A percentile compares a stretch with the other conserved stretches of the same genome.
Evolutionary conservation across 2,888 invertebrate genomes (phyloP).

Genomic region (Eubasilissa splendida): DNA sequence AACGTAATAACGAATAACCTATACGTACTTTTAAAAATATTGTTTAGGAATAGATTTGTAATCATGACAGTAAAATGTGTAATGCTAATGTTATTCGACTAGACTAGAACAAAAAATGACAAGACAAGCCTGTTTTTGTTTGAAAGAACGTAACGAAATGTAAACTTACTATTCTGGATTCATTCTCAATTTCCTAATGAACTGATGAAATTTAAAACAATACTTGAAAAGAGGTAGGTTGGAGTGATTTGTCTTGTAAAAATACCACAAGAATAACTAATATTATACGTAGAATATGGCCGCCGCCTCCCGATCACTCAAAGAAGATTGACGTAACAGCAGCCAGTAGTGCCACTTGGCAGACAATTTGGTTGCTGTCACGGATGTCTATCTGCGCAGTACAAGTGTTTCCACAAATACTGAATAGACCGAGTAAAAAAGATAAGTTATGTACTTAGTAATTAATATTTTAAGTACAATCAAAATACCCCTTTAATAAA

Average conservation of each 20-base stretch:
- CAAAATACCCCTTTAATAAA: neutral
- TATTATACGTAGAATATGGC: conserved; percentile 55
- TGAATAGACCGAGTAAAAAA: conserved; percentile 20
- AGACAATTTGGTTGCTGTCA: conserved; percentile 52
- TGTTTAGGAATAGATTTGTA: neutral
- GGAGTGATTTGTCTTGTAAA: conserved; percentile 48
- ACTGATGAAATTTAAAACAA: conserved; percentile 48
- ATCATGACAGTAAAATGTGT: conserved; percentile 46
- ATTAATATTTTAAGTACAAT: neutral
- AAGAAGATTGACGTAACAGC: conserved; percentile 57
- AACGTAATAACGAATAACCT: neutral
- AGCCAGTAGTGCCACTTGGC: conserved; percentile 56
- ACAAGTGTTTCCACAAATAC: neutral
- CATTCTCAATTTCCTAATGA: conserved; percentile 66
- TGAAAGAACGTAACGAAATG: conserved; percentile 60
- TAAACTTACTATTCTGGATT: conserved; percentile 89
- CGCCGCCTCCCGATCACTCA: conserved; percentile 54
- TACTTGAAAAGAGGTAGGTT: conserved; percentile 40
- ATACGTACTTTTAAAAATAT: neutral
- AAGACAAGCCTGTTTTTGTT: conserved; percentile 67
- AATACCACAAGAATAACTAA: conserved; percentile 49
- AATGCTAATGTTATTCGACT: conserved; percentile 47
- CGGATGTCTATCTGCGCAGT: conserved; percentile 46
- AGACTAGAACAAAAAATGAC: conserved; percentile 64
- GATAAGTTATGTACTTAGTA: neutral